Evolutionary conservation across 2,797 vertebrate species (phyloP), one percentile per base, ranked within the genome.

Genomic region (Poeciliopsis infans): DNA sequence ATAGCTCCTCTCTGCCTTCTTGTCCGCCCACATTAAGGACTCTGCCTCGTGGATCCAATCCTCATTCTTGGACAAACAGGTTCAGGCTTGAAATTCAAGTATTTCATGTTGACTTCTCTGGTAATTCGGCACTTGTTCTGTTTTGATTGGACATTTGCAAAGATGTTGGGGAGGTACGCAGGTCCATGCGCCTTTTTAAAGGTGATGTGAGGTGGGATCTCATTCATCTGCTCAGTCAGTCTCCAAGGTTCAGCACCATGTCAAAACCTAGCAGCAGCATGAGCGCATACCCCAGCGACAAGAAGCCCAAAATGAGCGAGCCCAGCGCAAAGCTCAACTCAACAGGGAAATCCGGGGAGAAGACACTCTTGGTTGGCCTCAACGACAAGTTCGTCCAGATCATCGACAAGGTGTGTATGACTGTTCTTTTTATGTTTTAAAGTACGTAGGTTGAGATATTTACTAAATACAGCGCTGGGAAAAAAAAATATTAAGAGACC

Each of bases 341-440:
- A 7, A 6, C 85, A 1, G 85, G 80, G 4, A 94, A 95, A 72
- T 80, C 53, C 78, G 80, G 81, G 43, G 82, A 96, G 86, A 95
- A 92, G 87, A 70, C 95, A 85, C 94, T 93, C 45, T 92, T 95
- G 94, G 91, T 95, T 0, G 92, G 88, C 82, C 92, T 96, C 49
- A 95, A 96, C 7, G 89, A 96, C 91, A 94, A 93, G 85, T 95
- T 96, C 68, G 89, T 95, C 31, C 66, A 28, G 28, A 36, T 95
- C 45, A 96, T 96, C 73, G 88, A 95, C 13, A 95, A 93, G 93
- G 95, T 95, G 5, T 23, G 88, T 59, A 28, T 39, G 1, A 15
- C 16, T 51, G 53, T 1, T 0, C 18, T 59, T 49, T 15, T 66
- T 10, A 61, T 18, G 64, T 75, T 18, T 23, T 23, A 3, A 47